Percentiles rank a stretch among this genome's conserved stretches.
Evolutionary conservation across 2,113 vertebrate species (phyloP).

Genomic region (Cisticola juncidis): DNA sequence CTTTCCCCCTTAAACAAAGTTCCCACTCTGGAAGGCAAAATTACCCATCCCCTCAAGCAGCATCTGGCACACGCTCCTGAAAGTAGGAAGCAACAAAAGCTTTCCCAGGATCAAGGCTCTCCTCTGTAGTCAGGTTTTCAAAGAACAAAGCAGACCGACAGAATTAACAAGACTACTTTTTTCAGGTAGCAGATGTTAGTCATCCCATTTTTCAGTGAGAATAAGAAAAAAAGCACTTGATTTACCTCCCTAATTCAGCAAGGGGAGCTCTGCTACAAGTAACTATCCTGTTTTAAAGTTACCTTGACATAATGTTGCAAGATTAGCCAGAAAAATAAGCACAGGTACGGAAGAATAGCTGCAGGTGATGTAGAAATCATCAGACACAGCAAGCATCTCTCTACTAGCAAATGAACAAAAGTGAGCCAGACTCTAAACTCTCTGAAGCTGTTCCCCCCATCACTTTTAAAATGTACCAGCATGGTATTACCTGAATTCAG

Average conservation of each 20-base stretch:
- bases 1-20: background rate
- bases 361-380: background rate
- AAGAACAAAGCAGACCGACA: background rate
- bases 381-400: background rate
- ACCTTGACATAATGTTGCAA: background rate
- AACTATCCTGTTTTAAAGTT: background rate
- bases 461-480: background rate
- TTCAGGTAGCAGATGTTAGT: background rate
- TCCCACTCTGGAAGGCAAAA: background rate
- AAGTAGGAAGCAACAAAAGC: background rate
- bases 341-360: background rate
- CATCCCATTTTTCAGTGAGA: background rate
- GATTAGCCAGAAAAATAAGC: background rate
- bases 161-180: background rate
- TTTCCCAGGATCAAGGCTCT: background rate
- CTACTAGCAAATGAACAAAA: background rate
- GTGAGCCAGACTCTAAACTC: background rate
- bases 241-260: background rate
- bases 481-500: background rate
- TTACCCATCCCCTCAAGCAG: background rate
- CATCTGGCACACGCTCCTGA: background rate
- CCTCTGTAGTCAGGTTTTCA: background rate
- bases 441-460: background rate
- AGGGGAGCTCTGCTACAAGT: background rate
- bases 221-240: background rate